Base-by-base conservation (phyloP, 2,113 vertebrate species). In the Paralichthys olivaceus region DNA sequence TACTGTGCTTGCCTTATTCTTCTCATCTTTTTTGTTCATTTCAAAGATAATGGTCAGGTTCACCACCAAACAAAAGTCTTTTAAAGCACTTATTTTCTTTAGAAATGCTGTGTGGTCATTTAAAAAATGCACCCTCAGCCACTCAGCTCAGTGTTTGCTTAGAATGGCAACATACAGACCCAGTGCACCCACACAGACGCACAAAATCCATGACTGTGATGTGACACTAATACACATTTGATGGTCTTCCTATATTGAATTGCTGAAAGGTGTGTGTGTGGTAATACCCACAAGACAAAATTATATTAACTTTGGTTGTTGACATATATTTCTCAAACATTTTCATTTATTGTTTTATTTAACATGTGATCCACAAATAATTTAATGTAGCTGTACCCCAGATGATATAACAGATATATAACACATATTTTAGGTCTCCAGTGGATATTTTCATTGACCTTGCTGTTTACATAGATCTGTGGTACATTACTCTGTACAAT, bases 71-170 rank as follows among this genome's bases (percentile, higher is more conserved):
- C 81, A 86, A 79, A 79, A 63, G 69, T 81, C 45, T 49, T 13
- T 80, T 47, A 51, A 85, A 83, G 76, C 79, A 26, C 54, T 63
- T 61, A 47, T 79, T 79, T 84, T n/a, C 83, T 85, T 77, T 83
- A 69, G 76, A 90, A 92, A 81, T 83, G 92, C 90, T 90, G 90
- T 62, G 85, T 90, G 88, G 80, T 84, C 88, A 83, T 71, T 93
- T 77, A 85, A 87, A 91, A 68, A 91, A 68, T 81, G 90, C 85
- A 68, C 70, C 64, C 88, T 90, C 90, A 91, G 91, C 92, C 79
- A 45, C 78, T 89, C 67, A 2, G 64, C 84, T 76, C 81, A 70
- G 64, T 25, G 53, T 29, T 72, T 73, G 77, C 75, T 81, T 37
- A 68, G 62, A 72, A 63, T 54, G 7, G 74, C 72, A 54, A 67